Evolutionary conservation across 2,888 invertebrate species (phyloP).

Genomic region (Plagodis dolabraria): DNA sequence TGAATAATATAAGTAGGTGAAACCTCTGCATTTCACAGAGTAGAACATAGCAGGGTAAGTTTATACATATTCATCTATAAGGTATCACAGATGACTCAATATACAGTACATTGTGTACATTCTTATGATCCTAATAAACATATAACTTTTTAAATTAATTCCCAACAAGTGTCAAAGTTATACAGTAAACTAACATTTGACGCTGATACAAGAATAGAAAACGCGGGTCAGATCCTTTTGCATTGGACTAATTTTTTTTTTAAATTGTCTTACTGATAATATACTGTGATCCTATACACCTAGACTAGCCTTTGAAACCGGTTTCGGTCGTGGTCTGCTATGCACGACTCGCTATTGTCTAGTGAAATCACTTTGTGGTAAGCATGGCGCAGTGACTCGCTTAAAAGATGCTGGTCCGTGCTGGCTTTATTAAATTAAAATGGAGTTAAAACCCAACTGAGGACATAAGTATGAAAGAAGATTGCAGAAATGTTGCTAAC

Average conservation of each 20-base stretch:
- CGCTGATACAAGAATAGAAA: too few relatives aligned
- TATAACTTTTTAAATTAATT: too few relatives aligned
- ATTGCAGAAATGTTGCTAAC: background rate
- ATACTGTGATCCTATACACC: constrained; percentile 1
- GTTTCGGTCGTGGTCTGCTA: constrained; percentile 65
- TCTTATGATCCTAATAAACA: too few relatives aligned
- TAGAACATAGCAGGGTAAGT: too few relatives aligned
- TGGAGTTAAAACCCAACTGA: constrained; percentile 2
- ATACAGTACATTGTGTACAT: too few relatives aligned
- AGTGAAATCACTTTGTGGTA: constrained; percentile 58
- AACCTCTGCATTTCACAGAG: too few relatives aligned
- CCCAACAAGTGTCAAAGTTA: too few relatives aligned
- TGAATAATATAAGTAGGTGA: too few relatives aligned
- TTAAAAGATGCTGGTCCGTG: constrained; percentile 12
- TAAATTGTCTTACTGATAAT: background rate
- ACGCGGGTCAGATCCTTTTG: too few relatives aligned
- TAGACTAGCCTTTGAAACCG: constrained; percentile 55
- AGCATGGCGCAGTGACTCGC: constrained; percentile 7
- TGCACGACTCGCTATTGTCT: constrained; percentile 71
- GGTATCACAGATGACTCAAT: too few relatives aligned
- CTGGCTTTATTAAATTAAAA: constrained; percentile 29
- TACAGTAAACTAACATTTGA: too few relatives aligned
- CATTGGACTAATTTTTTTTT: background rate
- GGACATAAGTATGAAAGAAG: background rate
- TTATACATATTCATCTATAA: too few relatives aligned